Percentiles rank a stretch among this genome's conserved stretches.
These are phyloP conservation scores for Tetragnatha versicolor DNA, from an alignment of 1,140 invertebrate genomes.

Conservation along the genomic window DNA sequence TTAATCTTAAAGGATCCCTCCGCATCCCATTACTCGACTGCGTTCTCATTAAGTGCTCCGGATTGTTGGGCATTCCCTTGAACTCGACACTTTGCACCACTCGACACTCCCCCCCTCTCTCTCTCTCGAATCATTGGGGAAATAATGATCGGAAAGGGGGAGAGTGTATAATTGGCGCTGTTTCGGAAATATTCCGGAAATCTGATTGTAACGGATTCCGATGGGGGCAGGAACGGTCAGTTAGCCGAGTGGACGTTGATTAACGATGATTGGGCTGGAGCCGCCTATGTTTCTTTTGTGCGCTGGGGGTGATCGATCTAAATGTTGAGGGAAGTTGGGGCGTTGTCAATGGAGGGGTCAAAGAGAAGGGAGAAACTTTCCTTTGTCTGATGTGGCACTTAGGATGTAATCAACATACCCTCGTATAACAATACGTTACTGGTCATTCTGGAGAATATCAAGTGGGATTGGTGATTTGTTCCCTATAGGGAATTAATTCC, in stretches of 20 bases:
- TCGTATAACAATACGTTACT: too few species aligned
- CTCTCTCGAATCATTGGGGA: not conserved
- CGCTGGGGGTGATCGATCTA: too few species aligned
- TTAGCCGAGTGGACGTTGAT: not conserved
- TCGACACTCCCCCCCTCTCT: not conserved
- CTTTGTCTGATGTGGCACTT: too few species aligned
- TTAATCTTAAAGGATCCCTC: conserved; percentile 9
- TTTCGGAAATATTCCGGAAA: conserved; percentile 5
- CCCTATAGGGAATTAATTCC: too few species aligned
- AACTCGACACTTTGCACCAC: conserved; percentile 19
- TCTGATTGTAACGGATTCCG: not conserved
- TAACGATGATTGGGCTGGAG: not conserved
- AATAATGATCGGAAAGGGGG: too few species aligned
- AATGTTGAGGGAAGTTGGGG: too few species aligned
- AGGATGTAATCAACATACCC: too few species aligned
- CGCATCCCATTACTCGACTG: not conserved
- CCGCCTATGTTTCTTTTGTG: not conserved
- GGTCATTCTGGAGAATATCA: too few species aligned
- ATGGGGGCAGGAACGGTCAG: not conserved
- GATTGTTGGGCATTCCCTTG: not conserved
- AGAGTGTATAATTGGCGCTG: not conserved
- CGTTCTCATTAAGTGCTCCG: conserved; percentile 13
- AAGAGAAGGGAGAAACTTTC: too few species aligned
- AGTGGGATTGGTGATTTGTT: too few species aligned
- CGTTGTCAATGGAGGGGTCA: too few species aligned